A percentile compares a stretch with the other conserved stretches of the same genome.
Evolutionary conservation across 2,113 vertebrate species (phyloP).

Genomic region (Charina bottae): DNA sequence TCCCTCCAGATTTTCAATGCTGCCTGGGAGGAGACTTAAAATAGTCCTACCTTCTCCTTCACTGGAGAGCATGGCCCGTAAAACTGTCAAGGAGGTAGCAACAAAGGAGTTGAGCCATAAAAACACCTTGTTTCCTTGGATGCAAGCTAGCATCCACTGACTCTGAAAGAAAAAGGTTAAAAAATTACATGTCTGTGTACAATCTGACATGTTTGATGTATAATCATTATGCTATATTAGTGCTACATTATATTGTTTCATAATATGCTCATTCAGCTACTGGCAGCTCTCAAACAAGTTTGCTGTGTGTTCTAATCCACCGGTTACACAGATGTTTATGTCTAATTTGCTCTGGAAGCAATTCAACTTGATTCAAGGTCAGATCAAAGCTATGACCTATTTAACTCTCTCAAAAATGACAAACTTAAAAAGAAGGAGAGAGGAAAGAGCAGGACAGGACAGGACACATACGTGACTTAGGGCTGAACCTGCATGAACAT

Average conservation of each 20-base stretch:
- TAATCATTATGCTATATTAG: neutral
- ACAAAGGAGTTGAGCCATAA: neutral
- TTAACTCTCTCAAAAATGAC: constrained; percentile 37
- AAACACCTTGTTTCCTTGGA: constrained; percentile 1
- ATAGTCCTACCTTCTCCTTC: neutral
- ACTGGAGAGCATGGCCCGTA: neutral
- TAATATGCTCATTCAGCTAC: constrained; percentile 13
- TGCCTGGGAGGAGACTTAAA: neutral
- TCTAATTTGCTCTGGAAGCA: constrained; percentile 55
- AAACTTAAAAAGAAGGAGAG: constrained; percentile 20
- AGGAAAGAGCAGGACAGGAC: constrained; percentile 40
- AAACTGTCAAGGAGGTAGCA: neutral
- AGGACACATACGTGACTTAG: neutral
- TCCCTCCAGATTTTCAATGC: neutral
- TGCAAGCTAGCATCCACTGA: neutral
- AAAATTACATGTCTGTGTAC: constrained; percentile 12
- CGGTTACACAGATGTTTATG: neutral
- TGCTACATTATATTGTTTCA: neutral
- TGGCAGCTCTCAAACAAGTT: constrained; percentile 54
- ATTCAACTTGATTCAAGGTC: constrained; percentile 50
- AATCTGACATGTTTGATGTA: constrained; percentile 7
- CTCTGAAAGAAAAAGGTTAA: neutral
- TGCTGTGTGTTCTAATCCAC: constrained; percentile 46
- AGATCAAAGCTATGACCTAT: constrained; percentile 33
- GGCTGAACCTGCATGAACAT: neutral